Conservation (phyloP, 2,113 vertebrate species). For the Carassius gibelio region DNA sequence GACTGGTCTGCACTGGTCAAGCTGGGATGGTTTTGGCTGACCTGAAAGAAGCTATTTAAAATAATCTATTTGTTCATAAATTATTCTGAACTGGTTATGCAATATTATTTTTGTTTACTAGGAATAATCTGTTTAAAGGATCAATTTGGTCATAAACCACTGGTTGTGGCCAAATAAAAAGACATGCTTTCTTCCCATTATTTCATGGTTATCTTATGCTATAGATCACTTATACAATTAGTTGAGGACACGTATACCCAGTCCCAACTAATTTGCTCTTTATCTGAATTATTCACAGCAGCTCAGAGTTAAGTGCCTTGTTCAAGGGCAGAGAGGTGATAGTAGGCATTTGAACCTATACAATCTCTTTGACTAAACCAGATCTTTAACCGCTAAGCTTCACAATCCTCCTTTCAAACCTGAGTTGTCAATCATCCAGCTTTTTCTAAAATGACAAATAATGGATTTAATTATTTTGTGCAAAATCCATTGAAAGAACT, state of each 20-base stretch:
- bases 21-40: too few relatives aligned
- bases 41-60: too few relatives aligned
- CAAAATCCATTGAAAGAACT: neutral
- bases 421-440: conserved; percentile 6
- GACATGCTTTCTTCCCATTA: neutral
- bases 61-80: too few relatives aligned
- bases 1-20: too few relatives aligned
- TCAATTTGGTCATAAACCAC: neutral
- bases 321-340: neutral
- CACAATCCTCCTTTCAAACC: neutral
- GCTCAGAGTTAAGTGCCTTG: neutral
- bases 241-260: neutral
- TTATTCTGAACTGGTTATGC: too few relatives aligned
- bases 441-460: conserved; percentile 24
- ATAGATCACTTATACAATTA: neutral
- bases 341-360: neutral
- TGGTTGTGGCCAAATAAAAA: neutral
- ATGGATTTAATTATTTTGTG: conserved; percentile 34
- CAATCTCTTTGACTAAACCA: neutral
- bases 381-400: conserved; percentile 16
- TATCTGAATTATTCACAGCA: neutral
- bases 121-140: neutral
- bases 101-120: neutral
- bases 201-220: neutral
- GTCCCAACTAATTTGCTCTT: neutral